Evolutionary conservation across 2,888 invertebrate genomes (phyloP), one percentile per base, ranked within the genome.

Genomic region (Netelia inedita): DNA sequence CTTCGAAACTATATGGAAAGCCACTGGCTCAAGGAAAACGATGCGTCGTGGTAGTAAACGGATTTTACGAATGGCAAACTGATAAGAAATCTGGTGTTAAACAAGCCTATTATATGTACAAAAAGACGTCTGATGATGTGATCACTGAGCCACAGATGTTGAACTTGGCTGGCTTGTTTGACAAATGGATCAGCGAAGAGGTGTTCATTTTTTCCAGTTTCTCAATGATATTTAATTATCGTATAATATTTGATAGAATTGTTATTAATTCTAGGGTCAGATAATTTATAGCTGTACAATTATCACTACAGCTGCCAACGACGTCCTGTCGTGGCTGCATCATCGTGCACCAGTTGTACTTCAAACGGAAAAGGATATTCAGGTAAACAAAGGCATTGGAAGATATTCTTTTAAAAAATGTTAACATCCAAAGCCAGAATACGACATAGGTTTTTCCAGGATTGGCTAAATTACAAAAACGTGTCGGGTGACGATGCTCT

Each of bases 331-430:
- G 46, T 97, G 96, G 96, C 94, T 98, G 72, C 98, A 98, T 94
- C 96, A 97, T 89, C 95, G 98, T 90, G 96, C 96, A 95, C 98
- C 98, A 79, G 96, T 97, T n/a, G 95, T 98, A 89, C 94, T 98
- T 63, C 95, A 96, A 79, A 95, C 95, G 46, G 95, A 96, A 55
- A 94, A 96, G 89, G 95, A 96, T 92, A 95, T 96, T 86, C 92
- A 95, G 89, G 96, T 96, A 89, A 59, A 28, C 35, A 63, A 74
- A 69, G 82, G 10, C 16, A 41, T 16, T 57, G 23, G 46, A 46
- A 46, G 46, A 46, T 46, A 46, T 28, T 14, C 46, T 5, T 68
- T 23, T 50, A 68, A 68, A 14, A 53, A 68, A 46, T n/a, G 11
- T 5, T 35, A 35, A 35, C 35, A 35, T 35, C 1, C n/a, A 1